Evolutionary conservation across 1,140 invertebrate species (phyloP).

Genomic region (Lepidurus apus): DNA sequence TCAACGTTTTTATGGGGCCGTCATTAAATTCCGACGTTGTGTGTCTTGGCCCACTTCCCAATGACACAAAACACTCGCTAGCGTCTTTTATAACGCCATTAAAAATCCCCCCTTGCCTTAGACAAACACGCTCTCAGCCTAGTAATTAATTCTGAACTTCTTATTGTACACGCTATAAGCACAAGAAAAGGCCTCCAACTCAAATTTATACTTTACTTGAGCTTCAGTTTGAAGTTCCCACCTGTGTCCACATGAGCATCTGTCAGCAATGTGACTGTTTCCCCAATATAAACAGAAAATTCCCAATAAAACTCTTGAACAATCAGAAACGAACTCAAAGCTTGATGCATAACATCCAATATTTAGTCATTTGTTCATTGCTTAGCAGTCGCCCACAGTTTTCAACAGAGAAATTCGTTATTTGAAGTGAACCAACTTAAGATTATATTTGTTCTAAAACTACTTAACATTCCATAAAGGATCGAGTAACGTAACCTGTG

Average conservation of each 20-base stretch:
- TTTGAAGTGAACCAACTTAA: no score
- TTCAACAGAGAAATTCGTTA: no score
- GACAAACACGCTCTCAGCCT: constrained; percentile 6
- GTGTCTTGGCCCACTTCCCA: constrained; percentile 10
- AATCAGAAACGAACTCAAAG: no score
- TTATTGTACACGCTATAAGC: neutral
- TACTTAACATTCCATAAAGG: no score
- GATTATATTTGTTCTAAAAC: no score
- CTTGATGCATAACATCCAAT: no score
- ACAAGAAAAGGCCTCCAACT: neutral
- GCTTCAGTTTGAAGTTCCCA: neutral
- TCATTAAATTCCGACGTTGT: neutral
- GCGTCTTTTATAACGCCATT: constrained; percentile 3
- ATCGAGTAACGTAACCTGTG: no score
- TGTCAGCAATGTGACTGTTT: no score
- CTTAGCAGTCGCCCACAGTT: no score
- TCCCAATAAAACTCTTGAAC: no score
- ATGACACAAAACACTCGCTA: neutral
- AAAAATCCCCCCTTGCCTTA: constrained; percentile 1
- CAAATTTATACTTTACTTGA: neutral
- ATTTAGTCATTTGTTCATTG: no score
- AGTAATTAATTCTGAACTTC: neutral
- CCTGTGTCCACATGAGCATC: neutral
- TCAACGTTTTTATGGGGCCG: neutral
- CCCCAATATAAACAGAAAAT: no score